Conservation (phyloP, 2,113 vertebrate genomes). For the Bujurquina vittata region DNA sequence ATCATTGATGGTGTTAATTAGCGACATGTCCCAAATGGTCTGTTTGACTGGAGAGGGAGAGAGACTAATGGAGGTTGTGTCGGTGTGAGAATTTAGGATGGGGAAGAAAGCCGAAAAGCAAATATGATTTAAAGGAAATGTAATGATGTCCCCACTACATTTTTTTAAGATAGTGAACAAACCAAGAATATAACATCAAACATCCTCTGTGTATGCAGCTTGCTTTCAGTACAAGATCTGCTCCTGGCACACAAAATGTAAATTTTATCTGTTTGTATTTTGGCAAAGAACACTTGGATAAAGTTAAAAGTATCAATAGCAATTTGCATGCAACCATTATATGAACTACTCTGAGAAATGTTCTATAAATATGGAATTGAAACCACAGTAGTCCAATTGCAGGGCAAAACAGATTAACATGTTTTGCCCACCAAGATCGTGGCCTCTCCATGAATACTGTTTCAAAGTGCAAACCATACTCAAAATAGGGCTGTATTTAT, state of each 20-base stretch:
- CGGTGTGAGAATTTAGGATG: not conserved
- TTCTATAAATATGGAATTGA: not conserved
- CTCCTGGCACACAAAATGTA: not conserved
- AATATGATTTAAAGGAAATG: not conserved
- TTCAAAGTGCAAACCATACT: no score
- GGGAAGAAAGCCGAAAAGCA: not conserved
- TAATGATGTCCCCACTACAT: not conserved
- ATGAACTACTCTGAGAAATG: not conserved
- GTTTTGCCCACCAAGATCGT: no score
- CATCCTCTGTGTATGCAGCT: not conserved
- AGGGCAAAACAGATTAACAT: no score
- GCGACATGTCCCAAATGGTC: slow-evolving; percentile 49
- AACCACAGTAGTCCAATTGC: no score
- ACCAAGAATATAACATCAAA: not conserved
- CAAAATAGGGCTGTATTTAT: no score
- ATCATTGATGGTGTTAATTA: slow-evolving; percentile 65
- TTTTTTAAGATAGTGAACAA: not conserved
- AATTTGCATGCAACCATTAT: not conserved
- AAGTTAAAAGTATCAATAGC: not conserved
- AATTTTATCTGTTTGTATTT: not conserved
- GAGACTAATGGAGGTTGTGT: not conserved
- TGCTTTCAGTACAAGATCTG: not conserved
- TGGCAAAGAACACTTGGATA: not conserved
- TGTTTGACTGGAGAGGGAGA: slow-evolving; percentile 3
- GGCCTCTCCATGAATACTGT: no score